Evolutionary conservation across 2,888 invertebrate species (phyloP), one percentile per base, ranked within the genome.

Genomic region (Lithophane ornitopus): DNA sequence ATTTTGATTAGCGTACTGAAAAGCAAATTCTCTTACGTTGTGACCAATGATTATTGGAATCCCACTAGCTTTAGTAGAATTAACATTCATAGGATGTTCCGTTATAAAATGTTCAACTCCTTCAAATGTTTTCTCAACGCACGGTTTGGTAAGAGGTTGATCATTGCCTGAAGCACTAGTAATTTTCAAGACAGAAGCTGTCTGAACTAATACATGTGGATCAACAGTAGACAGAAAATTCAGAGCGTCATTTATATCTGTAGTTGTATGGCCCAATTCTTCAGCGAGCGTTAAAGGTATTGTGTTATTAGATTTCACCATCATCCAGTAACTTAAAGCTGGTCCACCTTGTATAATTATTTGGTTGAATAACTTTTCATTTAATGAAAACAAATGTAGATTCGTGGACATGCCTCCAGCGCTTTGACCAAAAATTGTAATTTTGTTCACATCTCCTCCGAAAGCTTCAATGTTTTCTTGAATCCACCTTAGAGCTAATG

Each of bases 401-500:
- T 84, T 79, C 1, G 82, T 71, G 0, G 91, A 87, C 46, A 80
- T 80, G 1, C 84, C 88, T 8, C 92, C 92, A 12, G 91, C 88
- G 56, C 91, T 91, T 49, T 89, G 84, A 0, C 92, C 92, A 62
- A 89, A 88, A 1, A 91, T 22, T 0, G 92, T 91, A 4, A 85
- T 75, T 74, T 78, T 78, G 52, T 58, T 54, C 3, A 11, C 26
- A 54, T 92, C 83, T 0, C 91, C 91, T n/a, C 92, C 91, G 46
- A 92, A 92, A 7, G 79, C 63, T 8, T 58, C 85, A 28, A 92
- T 92, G 72, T 92, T 91, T 0, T 87, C 82, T n/a, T 89, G 85
- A 2, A 92, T 78, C 92, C 92, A 92, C 26, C 85, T 81, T 7
- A 92, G 66, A 14, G 91, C 92, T 46, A 89, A 52, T 0, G 85